Percentiles rank a stretch among this genome's conserved stretches.
Evolutionary conservation across 2,888 invertebrate genomes (phyloP).

Genomic region (Torymus texanus): DNA sequence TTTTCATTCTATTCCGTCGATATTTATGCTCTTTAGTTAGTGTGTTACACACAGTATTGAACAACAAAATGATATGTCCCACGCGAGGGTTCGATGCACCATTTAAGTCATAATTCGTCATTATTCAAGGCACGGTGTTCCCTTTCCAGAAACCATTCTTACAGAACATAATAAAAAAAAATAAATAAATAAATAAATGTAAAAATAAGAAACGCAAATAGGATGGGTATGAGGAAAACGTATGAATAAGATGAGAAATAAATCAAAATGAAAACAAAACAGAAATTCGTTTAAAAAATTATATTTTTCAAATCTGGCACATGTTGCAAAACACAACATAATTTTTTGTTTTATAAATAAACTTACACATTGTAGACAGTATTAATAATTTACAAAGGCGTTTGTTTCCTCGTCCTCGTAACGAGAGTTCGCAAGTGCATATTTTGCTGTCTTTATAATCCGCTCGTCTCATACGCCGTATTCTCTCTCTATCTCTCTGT

Average conservation of each 20-base stretch:
- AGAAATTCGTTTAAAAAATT: slow-evolving; percentile 72
- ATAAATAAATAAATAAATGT: slow-evolving; percentile 9
- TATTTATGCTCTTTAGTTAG: slow-evolving; percentile 21
- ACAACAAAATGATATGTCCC: slow-evolving; percentile 47
- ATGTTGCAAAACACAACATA: slow-evolving; percentile 74
- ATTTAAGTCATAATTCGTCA: slow-evolving; percentile 53
- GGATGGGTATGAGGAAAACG: slow-evolving; percentile 4
- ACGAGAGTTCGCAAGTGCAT: slow-evolving; percentile 36
- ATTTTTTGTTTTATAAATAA: slow-evolving; percentile 72
- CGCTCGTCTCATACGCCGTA: slow-evolving; percentile 16
- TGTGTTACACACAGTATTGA: slow-evolving; percentile 37
- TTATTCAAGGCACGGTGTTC: slow-evolving; percentile 60
- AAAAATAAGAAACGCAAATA: slow-evolving; percentile 39
- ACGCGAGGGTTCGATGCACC: slow-evolving; percentile 51
- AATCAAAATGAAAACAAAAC: slow-evolving; percentile 54
- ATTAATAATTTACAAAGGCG: slow-evolving; percentile 64
- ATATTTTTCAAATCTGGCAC: slow-evolving; percentile 74
- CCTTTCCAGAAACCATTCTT: slow-evolving; percentile 19
- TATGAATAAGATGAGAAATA: slow-evolving; percentile 25
- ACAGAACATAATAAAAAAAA: slow-evolving; percentile 23
- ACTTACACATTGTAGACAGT: slow-evolving; percentile 72
- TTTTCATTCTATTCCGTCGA: slow-evolving; percentile 28
- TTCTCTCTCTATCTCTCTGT: slow-evolving; percentile 28
- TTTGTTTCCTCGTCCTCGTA: slow-evolving; percentile 46
- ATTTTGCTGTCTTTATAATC: slow-evolving; percentile 50